These are phyloP conservation scores for Urosaurus nigricauda DNA, from an alignment of 2,797 vertebrate genomes.

Conservation along the genomic window DNA sequence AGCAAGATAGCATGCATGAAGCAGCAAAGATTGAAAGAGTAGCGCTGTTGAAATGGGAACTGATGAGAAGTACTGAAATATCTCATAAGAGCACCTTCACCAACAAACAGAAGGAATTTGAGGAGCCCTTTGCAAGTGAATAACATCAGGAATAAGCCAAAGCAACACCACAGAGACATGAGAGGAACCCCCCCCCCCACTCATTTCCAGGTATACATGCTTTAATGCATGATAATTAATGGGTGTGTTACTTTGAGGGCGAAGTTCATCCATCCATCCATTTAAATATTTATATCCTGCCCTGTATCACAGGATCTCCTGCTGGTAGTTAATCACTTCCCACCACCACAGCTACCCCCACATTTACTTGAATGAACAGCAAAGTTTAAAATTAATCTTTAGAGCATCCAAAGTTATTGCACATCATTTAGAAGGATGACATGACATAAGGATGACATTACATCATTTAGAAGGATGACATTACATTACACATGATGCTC, in stretches of 20 bases:
- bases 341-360: not conserved
- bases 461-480: not conserved
- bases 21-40: not conserved
- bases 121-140: not conserved
- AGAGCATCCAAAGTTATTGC: not conserved
- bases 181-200: not conserved
- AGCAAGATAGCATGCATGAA: not conserved
- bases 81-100: not conserved
- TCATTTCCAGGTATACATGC: no score
- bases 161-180: not conserved
- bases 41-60: not conserved
- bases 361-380: not conserved
- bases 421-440: no score
- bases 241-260: not conserved
- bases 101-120: not conserved
- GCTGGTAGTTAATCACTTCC: not conserved
- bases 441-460: not conserved
- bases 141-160: not conserved
- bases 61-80: not conserved
- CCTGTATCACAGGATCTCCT: no score
- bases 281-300: no score
- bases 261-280: no score
- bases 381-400: not conserved
- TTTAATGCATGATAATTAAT: not conserved
- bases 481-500: not conserved